Evolutionary conservation across 1,140 invertebrate species (phyloP).

Genomic region (Mizuhopecten yessoensis): DNA sequence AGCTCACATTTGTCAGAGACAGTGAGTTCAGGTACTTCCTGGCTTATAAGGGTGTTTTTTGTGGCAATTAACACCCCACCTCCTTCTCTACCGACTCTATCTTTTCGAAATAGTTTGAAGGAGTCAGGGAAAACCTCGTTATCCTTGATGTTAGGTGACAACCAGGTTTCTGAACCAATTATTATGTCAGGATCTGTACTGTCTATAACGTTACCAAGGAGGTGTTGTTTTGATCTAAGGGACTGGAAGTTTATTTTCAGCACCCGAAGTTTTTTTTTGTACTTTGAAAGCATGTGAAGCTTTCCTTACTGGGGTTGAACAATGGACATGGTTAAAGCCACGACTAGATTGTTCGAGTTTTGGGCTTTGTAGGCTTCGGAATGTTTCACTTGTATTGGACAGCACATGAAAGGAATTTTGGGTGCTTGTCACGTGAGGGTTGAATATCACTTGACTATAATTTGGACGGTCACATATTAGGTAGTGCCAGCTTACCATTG

Average conservation of each 20-base stretch:
- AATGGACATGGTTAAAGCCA: no score
- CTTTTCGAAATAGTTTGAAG: conserved; percentile 56
- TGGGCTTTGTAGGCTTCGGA: neutral
- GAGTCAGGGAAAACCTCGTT: no score
- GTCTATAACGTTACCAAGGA: conserved; percentile 46
- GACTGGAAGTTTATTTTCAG: conserved; percentile 31
- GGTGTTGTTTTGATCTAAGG: conserved; percentile 48
- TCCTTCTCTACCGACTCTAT: conserved; percentile 47
- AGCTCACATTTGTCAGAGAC: conserved; percentile 37
- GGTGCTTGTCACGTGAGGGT: neutral
- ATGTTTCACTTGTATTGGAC: no score
- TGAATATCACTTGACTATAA: conserved; percentile 31
- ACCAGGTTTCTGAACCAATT: conserved; percentile 57
- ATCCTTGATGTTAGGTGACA: no score
- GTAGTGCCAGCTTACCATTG: neutral
- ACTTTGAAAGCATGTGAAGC: no score
- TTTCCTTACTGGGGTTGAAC: no score
- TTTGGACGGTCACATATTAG: conserved; percentile 47
- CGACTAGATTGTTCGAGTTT: neutral
- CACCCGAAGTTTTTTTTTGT: no score
- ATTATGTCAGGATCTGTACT: conserved; percentile 58
- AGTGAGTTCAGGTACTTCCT: no score
- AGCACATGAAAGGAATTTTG: neutral
- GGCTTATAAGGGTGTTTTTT: conserved; percentile 47
- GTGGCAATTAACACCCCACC: conserved; percentile 57